These are phyloP conservation scores for Bubo blakistoni DNA, from an alignment of 2,113 vertebrate genomes.

Conservation along the genomic window DNA sequence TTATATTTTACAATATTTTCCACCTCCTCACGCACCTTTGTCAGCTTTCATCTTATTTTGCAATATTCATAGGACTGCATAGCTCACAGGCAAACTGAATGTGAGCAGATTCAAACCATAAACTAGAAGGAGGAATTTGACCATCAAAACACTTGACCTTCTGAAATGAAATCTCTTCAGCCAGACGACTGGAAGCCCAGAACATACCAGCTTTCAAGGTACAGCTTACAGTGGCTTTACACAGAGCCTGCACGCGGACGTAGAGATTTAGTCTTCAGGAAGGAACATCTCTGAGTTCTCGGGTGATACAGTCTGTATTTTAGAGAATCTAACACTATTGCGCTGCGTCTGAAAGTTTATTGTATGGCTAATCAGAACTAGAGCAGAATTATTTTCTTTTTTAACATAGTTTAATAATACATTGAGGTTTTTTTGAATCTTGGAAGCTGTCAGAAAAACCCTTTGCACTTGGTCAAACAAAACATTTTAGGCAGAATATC, in stretches of 20 bases:
- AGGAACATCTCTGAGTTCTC: not conserved
- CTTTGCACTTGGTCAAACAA: not conserved
- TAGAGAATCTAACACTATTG: not conserved
- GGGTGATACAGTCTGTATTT: not conserved
- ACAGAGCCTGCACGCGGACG: rapidly evolving
- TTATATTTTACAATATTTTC: not conserved
- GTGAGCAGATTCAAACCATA: not conserved
- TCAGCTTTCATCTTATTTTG: not conserved
- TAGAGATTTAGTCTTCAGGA: not conserved
- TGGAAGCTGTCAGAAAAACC: not conserved
- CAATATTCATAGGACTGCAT: not conserved
- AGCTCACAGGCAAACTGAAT: not conserved
- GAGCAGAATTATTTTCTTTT: not conserved
- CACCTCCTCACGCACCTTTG: not conserved
- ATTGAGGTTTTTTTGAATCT: not conserved
- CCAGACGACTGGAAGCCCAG: not conserved
- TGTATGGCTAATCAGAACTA: not conserved
- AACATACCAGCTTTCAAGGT: not conserved
- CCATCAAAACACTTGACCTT: not conserved
- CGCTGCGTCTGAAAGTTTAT: not conserved
- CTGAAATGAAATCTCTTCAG: not conserved
- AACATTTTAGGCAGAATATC: not conserved
- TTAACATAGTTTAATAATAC: not conserved
- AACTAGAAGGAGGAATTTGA: not conserved
- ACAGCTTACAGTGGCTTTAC: not conserved